Evolutionary conservation across 2,888 invertebrate genomes (phyloP).

Genomic region (Sphaerophoria taeniata): DNA sequence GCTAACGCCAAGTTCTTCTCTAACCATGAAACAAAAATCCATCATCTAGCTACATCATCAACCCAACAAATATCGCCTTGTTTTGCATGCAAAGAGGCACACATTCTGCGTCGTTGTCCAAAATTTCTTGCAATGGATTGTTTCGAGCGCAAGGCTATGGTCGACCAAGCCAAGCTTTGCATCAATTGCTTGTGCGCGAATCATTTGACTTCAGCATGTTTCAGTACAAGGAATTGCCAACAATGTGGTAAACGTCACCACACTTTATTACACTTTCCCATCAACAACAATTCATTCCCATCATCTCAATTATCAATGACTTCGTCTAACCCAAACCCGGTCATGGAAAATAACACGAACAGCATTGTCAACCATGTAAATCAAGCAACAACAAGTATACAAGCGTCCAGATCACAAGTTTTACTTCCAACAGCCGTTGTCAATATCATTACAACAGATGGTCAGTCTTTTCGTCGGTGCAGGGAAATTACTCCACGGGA

Average conservation of each 20-base stretch:
- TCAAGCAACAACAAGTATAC: neutral
- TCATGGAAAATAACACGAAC: neutral
- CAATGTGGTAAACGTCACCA: slow-evolving; percentile 28
- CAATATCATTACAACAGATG: slow-evolving; percentile 14
- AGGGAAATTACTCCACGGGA: no score
- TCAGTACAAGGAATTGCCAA: slow-evolving; percentile 16
- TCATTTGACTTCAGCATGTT: slow-evolving; percentile 8
- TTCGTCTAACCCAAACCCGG: neutral
- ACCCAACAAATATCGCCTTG: slow-evolving; percentile 1
- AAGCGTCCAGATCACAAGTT: slow-evolving; percentile 2
- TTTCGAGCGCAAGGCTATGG: slow-evolving; percentile 16
- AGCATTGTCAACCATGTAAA: slow-evolving; percentile 1
- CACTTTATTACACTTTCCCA: slow-evolving; percentile 20
- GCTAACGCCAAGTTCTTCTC: neutral
- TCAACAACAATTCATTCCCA: slow-evolving; percentile 6
- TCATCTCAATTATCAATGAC: neutral
- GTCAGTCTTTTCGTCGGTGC: slow-evolving; percentile 21
- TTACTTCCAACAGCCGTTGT: slow-evolving; percentile 28
- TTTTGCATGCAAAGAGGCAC: neutral
- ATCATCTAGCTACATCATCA: slow-evolving; percentile 3
- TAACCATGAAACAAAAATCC: neutral
- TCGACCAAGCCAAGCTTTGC: slow-evolving; percentile 9
- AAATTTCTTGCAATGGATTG: slow-evolving; percentile 26
- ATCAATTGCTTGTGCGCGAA: slow-evolving; percentile 13
- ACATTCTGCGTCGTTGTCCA: slow-evolving; percentile 15